Percentiles rank a stretch among this genome's conserved stretches.
Conservation (phyloP, 2,797 vertebrate species). For the Schizopygopsis pylzovi region DNA sequence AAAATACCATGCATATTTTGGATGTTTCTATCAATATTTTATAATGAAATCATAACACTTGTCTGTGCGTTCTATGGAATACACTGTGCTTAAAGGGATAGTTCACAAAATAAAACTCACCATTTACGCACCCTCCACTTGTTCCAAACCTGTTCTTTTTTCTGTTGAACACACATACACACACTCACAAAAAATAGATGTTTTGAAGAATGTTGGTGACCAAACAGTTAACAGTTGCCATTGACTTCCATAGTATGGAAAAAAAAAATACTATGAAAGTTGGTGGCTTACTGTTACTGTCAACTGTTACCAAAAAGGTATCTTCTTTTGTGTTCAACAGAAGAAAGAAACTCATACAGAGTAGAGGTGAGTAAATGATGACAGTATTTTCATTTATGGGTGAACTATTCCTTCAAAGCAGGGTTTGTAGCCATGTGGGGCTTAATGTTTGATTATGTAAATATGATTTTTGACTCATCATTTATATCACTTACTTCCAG, state of each 20-base stretch:
- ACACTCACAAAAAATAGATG: not conserved
- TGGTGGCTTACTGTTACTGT: not conserved
- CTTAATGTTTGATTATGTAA: conserved; percentile 21
- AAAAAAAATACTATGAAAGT: not conserved
- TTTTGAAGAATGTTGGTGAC: not conserved
- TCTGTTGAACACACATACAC: not conserved
- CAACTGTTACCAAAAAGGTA: not conserved
- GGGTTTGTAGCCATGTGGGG: not conserved
- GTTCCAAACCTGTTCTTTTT: not conserved
- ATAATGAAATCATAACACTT: conserved; percentile 27
- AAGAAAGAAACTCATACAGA: not conserved
- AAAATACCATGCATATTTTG: conserved; percentile 16
- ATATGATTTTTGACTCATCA: conserved; percentile 12
- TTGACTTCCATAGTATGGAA: not conserved
- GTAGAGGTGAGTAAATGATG: not conserved
- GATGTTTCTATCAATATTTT: conserved; percentile 34
- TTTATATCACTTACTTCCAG: not conserved
- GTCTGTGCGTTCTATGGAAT: conserved; percentile 10
- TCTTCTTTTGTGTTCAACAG: not conserved
- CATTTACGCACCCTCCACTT: not conserved
- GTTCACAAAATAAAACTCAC: not conserved
- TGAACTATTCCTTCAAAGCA: not conserved
- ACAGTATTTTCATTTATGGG: not conserved
- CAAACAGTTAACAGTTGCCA: not conserved
- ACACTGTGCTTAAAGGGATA: not conserved